phyloP scores from a whole-genome alignment of 2,113 vertebrate genomes.

The Muscicapa adusta region DNA sequence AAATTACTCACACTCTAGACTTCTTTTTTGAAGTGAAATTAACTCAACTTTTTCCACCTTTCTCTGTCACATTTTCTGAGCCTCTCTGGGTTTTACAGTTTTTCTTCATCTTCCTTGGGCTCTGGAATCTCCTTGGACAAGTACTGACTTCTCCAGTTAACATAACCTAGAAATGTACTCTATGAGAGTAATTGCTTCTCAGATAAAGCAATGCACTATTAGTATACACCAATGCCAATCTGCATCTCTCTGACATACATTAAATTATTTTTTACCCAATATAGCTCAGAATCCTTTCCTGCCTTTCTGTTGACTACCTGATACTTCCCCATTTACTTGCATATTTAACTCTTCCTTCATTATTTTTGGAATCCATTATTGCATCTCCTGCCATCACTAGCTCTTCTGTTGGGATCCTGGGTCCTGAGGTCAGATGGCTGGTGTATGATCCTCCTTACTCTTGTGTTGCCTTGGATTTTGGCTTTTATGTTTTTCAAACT shows the following conservation, averaged over 20 bases:
- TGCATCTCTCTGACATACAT: background rate
- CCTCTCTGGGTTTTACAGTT: background rate
- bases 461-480: no score
- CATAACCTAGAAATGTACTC: background rate
- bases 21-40: background rate
- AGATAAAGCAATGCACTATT: background rate
- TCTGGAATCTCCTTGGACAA: background rate
- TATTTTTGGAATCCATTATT: background rate
- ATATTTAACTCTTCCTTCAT: background rate
- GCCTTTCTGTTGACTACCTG: background rate
- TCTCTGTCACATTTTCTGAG: background rate
- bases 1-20: background rate
- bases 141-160: background rate
- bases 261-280: background rate
- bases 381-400: background rate
- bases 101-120: background rate
- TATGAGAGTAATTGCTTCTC: background rate
- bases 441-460: fast-evolving
- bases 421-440: background rate
- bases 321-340: background rate
- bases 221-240: background rate
- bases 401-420: background rate
- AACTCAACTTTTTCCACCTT: background rate
- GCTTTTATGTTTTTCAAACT: no score
- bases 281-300: background rate